Evolutionary conservation across 2,113 vertebrate species (phyloP).

Genomic region (Gasterosteus aculeatus): DNA sequence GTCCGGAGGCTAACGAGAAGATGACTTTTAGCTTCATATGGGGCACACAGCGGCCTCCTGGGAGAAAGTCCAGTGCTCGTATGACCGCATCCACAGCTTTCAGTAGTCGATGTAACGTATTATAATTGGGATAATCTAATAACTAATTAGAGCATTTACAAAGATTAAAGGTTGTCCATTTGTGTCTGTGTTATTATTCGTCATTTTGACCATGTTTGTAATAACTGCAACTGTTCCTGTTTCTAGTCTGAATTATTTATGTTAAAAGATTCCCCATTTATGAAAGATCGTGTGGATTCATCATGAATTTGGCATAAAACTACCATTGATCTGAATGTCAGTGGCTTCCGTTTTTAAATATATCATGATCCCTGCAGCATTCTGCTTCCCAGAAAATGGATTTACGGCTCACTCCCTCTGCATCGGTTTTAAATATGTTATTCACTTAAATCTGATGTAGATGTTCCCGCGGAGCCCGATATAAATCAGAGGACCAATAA

Average conservation of each 20-base stretch:
- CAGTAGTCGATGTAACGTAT: not conserved
- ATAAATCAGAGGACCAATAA: slow-evolving; percentile 35
- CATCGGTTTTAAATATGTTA: slow-evolving; percentile 9
- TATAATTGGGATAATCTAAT: not conserved
- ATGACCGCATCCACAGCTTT: not conserved
- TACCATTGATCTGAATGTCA: not conserved
- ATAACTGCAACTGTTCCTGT: not conserved
- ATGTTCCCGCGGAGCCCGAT: slow-evolving; percentile 14
- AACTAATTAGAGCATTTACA: not conserved
- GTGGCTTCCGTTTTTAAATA: not conserved
- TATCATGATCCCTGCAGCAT: not conserved
- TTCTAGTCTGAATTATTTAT: not conserved
- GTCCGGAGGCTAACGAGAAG: not conserved
- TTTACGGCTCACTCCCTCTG: not conserved
- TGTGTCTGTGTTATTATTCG: not conserved
- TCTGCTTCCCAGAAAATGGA: not conserved
- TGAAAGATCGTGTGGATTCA: not conserved
- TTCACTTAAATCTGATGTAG: slow-evolving; percentile 4
- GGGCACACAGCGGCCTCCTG: not conserved
- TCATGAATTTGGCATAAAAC: not conserved
- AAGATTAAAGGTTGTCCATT: not conserved
- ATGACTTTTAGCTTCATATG: not conserved
- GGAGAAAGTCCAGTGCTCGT: not conserved
- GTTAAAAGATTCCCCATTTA: not conserved
- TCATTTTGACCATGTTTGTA: not conserved